These are phyloP conservation scores for Uloborus diversus DNA, from an alignment of 1,140 invertebrate genomes.

Conservation along the genomic window DNA sequence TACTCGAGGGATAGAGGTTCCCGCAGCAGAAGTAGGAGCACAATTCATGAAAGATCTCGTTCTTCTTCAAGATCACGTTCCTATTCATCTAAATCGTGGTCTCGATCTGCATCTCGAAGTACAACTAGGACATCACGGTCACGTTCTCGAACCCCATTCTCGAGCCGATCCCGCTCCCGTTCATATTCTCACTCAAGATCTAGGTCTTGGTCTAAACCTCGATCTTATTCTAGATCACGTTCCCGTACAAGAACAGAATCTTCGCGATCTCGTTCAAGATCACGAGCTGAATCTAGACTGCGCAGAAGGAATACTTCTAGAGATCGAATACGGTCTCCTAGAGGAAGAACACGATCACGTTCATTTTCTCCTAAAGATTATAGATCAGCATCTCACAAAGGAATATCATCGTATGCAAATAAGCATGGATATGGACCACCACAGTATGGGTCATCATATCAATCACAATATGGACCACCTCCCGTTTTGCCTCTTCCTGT, in stretches of 20 bases:
- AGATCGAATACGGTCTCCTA: conserved; percentile 8
- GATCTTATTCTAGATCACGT: conserved; percentile 60
- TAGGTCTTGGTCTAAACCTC: conserved; percentile 60
- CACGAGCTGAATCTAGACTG: conserved; percentile 48
- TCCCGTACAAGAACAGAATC: conserved; percentile 46
- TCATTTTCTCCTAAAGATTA: conserved; percentile 48
- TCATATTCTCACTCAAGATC: conserved; percentile 61
- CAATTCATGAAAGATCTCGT: conserved; percentile 37
- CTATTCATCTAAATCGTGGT: conserved; percentile 57
- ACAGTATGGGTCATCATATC: conserved; percentile 30
- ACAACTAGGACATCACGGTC: conserved; percentile 60
- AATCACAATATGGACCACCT: conserved; percentile 17
- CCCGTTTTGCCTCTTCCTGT: conserved; percentile 22
- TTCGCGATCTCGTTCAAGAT: conserved; percentile 59
- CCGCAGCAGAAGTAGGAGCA: conserved; percentile 69
- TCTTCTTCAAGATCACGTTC: conserved; percentile 26
- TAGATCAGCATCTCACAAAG: conserved; percentile 1
- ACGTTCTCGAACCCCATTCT: conserved; percentile 23
- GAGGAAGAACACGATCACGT: neutral
- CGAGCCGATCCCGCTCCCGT: conserved; percentile 61
- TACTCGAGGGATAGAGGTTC: neutral
- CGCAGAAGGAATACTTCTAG: conserved; percentile 32
- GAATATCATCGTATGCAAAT: neutral
- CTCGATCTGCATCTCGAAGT: conserved; percentile 60
- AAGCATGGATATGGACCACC: conserved; percentile 22